Percentiles rank a stretch among this genome's conserved stretches.
Evolutionary conservation across 2,888 invertebrate genomes (phyloP).

Genomic region (Auanema sp.): DNA sequence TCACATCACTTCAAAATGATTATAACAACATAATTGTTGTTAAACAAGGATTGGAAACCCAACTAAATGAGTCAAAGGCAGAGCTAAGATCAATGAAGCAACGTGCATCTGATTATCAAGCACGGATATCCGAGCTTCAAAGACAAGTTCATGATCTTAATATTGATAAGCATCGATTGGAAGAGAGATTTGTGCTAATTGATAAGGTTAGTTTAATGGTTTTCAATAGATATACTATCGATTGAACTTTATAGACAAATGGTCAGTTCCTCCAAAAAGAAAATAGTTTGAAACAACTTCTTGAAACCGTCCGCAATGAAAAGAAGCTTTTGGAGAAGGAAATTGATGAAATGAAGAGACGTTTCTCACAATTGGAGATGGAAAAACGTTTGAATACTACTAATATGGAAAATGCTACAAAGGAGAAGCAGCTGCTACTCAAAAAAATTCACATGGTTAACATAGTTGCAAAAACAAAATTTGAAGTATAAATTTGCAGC

Average conservation of each 20-base stretch:
- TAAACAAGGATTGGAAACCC: conserved; percentile 55
- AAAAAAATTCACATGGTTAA: conserved; percentile 62
- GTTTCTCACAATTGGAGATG: conserved; percentile 50
- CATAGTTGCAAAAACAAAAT: background rate
- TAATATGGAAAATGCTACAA: conserved; percentile 58
- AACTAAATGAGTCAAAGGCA: conserved; percentile 51
- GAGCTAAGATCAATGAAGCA: conserved; percentile 62
- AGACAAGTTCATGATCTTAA: conserved; percentile 60
- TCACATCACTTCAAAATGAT: conserved; percentile 50
- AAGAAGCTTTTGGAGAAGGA: conserved; percentile 52
- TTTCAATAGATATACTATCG: background rate
- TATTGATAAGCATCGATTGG: conserved; percentile 58
- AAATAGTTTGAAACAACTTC: conserved; percentile 56
- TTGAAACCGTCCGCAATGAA: conserved; percentile 59
- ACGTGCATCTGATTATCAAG: conserved; percentile 55
- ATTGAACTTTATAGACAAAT: conserved; percentile 37
- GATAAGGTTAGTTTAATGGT: conserved; percentile 47
- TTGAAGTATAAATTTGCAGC: conserved; percentile 34
- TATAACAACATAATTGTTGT: conserved; percentile 48
- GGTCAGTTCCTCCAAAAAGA: conserved; percentile 52
- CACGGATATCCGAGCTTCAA: conserved; percentile 57
- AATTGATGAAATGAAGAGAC: conserved; percentile 54
- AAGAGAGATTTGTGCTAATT: conserved; percentile 54
- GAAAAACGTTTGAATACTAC: conserved; percentile 48
- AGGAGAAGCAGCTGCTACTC: conserved; percentile 53